Percentiles rank a stretch among this genome's conserved stretches.
These are phyloP conservation scores for Phaonia tiefii DNA, from an alignment of 2,888 invertebrate genomes.

Conservation along the genomic window DNA sequence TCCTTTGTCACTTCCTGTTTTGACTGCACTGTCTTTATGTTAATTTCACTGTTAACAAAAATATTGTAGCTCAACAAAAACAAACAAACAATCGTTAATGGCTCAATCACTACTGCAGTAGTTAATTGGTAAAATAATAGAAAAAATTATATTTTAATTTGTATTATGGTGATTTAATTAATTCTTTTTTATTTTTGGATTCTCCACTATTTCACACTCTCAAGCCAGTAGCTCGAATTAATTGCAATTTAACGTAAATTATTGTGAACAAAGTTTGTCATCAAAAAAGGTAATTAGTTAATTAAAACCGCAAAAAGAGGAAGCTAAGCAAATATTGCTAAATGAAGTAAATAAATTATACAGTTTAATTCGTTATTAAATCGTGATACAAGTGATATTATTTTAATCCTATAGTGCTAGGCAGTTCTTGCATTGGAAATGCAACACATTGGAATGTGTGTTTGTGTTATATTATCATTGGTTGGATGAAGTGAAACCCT, in stretches of 20 bases:
- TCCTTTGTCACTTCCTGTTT: too few relatives aligned
- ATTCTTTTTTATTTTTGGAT: constrained; percentile 57
- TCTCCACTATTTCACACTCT: constrained; percentile 16
- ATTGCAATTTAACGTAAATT: constrained; percentile 62
- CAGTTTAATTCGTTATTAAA: too few relatives aligned
- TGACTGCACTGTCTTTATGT: too few relatives aligned
- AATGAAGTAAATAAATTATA: constrained; percentile 19
- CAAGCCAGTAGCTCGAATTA: constrained; percentile 10
- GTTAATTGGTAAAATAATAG: constrained; percentile 23
- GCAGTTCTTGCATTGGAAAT: too few relatives aligned
- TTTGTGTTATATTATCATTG: too few relatives aligned
- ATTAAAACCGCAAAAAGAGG: neutral
- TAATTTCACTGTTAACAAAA: too few relatives aligned
- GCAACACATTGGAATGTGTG: too few relatives aligned
- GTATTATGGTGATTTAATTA: constrained; percentile 60
- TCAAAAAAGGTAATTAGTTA: constrained; percentile 21
- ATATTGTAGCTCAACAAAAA: too few relatives aligned
- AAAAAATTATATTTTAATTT: constrained; percentile 24
- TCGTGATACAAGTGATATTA: too few relatives aligned
- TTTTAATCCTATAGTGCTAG: too few relatives aligned
- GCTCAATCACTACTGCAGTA: neutral
- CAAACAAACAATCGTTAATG: neutral
- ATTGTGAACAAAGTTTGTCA: constrained; percentile 45
- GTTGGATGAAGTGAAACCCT: too few relatives aligned
- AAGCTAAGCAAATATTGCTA: neutral